phyloP scores from a whole-genome alignment of 2,797 vertebrate genomes.

The Sebastes trivittatus region DNA sequence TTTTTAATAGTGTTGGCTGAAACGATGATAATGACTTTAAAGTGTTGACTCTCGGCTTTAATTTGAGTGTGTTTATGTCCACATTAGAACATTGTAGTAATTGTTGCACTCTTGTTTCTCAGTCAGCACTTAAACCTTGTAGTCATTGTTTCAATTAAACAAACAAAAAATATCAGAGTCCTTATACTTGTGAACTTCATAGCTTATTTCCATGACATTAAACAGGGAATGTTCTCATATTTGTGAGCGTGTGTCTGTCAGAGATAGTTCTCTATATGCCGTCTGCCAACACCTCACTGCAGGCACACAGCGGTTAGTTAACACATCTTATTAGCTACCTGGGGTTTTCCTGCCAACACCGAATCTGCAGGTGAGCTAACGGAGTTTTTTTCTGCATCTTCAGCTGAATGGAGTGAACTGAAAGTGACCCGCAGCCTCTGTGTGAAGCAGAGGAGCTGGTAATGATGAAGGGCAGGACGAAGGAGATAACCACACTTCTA shows the following conservation, averaged over 20 bases:
- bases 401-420: constrained; percentile 48
- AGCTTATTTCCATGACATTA: background rate
- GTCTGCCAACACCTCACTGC: background rate
- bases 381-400: constrained; percentile 10
- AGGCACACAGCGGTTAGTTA: background rate
- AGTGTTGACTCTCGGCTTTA: background rate
- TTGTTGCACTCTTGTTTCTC: background rate
- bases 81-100: background rate
- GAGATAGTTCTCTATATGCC: background rate
- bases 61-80: background rate
- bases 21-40: fast-evolving
- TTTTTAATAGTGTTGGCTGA: background rate
- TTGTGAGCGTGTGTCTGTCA: background rate
- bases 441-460: constrained; percentile 38
- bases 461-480: constrained; percentile 69
- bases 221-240: background rate
- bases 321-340: constrained; percentile 16
- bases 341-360: constrained; percentile 19
- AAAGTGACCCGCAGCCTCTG: constrained; percentile 40
- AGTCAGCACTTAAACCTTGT: background rate
- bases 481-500: constrained; percentile 72
- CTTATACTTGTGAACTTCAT: background rate
- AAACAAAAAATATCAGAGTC: background rate
- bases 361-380: constrained; percentile 20
- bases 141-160: background rate